Base-by-base conservation (phyloP, 1,140 invertebrate species). In the Micrasema minimum region DNA sequence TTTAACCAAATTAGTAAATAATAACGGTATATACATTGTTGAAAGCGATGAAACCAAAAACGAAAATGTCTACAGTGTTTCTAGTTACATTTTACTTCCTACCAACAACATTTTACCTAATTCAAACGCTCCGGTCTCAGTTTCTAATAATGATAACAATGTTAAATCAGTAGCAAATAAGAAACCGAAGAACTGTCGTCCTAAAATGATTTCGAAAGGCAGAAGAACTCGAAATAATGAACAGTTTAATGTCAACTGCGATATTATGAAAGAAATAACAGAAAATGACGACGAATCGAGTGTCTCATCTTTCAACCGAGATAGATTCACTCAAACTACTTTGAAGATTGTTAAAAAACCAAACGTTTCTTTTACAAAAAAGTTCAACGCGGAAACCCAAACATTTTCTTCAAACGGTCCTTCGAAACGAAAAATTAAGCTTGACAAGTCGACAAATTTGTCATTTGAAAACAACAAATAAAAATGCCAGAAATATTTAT, bases 261-360 rank as follows among this genome's bases (percentile, higher is more conserved):
- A 31, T 4, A 31, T 31, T 4, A 31, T 31, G 2, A 31, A 31
- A 31, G 26, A 31, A 31, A 31, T 31, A 31, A 4, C 26, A 31
- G 26, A 31, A 31, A 31, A 31, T 31, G 26, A 7, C 1, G 45
- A 64, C 22, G 43, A 50, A n/a, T 59, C 55, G 7, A 12, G 35
- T 2, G 37, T 23, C 38, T 59, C 55, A 12, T 59, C 55, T 7
- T 31, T 53, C 6, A 59, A 59, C 9, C 55, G 22, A 7, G 65
- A 72, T 43, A 51, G 53, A 37, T 72, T 20, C 14, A 72, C 71
- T 7, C 71, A 72, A 38, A 72, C 71, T 0, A 37, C 66, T 16
- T 35, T 69, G 20, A 69, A 69, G 57, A 35, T 48, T 3, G 31
- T 61, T 9, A 26, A 26, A 31, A 48, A 48, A 35, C 9, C 41